A percentile compares a stretch with the other conserved stretches of the same genome.
Conservation (phyloP, 2,888 invertebrate species). For the Hypolimnas misippus region DNA sequence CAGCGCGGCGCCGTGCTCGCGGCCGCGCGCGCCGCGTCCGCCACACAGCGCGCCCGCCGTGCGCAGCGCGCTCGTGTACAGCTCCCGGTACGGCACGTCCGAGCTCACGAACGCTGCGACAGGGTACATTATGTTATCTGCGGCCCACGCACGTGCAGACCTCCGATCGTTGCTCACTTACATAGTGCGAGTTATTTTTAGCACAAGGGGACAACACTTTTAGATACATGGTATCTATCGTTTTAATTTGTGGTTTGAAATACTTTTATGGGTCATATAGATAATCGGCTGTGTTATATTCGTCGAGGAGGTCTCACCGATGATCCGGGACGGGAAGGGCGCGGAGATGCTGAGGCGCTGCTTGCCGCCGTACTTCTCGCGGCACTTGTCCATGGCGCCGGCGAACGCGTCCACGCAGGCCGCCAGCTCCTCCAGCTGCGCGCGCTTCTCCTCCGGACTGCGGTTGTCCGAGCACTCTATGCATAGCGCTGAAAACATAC, state of each 20-base stretch:
- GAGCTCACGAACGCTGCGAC: conserved; percentile 68
- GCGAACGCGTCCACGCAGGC: conserved; percentile 63
- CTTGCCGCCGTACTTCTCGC: conserved; percentile 54
- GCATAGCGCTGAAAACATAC: conserved; percentile 53
- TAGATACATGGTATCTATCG: too few relatives aligned
- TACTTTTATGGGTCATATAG: too few relatives aligned
- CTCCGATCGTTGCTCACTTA: too few relatives aligned
- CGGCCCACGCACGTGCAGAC: too few relatives aligned
- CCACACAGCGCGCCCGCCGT: conserved; percentile 58
- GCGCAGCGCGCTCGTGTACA: conserved; percentile 59
- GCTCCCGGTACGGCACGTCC: conserved; percentile 72
- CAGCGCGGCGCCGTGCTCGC: conserved; percentile 24
- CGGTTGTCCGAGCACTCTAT: conserved; percentile 63
- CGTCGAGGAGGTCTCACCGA: too few relatives aligned
- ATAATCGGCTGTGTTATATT: too few relatives aligned
- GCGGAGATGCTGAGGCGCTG: conserved; percentile 60
- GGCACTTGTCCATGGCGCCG: conserved; percentile 62
- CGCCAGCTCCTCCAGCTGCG: conserved; percentile 58
- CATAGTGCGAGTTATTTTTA: too few relatives aligned
- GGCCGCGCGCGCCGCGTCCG: conserved; percentile 8
- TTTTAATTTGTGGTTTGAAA: too few relatives aligned
- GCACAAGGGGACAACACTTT: too few relatives aligned
- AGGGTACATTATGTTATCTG: too few relatives aligned
- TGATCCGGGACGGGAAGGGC: conserved; percentile 71
- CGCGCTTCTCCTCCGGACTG: conserved; percentile 52